A percentile compares a stretch with the other conserved stretches of the same genome.
Conservation (phyloP, 1,140 invertebrate genomes). For the Apocrypta bakeri region DNA sequence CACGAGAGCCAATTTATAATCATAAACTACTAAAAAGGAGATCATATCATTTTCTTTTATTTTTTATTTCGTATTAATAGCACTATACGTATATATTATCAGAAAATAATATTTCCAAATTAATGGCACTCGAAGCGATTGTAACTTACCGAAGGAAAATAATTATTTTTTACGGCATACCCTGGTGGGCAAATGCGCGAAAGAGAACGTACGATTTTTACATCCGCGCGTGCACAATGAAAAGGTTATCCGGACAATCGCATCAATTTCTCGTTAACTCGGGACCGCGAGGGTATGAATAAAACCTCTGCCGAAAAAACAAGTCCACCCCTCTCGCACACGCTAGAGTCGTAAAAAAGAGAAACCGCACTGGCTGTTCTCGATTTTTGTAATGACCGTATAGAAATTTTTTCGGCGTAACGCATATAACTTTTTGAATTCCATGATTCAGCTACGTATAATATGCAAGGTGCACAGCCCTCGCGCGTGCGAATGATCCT, state of each 20-base stretch:
- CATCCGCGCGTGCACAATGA: background rate
- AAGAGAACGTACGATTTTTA: background rate
- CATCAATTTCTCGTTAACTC: background rate
- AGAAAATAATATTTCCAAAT: conserved; percentile 18
- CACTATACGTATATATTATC: background rate
- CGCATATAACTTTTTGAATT: conserved; percentile 6
- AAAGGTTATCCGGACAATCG: too few species aligned
- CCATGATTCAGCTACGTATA: too few species aligned
- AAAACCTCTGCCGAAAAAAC: background rate
- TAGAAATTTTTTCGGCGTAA: conserved; percentile 42
- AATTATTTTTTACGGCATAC: too few species aligned
- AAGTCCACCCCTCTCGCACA: background rate
- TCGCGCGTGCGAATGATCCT: conserved; percentile 9
- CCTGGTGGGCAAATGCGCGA: too few species aligned
- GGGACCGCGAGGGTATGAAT: background rate
- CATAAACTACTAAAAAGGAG: too few species aligned
- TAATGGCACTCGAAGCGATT: too few species aligned
- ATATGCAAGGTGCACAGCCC: conserved; percentile 18
- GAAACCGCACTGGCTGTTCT: background rate
- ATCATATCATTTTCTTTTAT: too few species aligned
- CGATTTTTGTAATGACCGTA: conserved; percentile 34
- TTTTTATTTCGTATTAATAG: too few species aligned
- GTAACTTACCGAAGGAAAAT: too few species aligned
- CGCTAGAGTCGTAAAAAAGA: background rate
- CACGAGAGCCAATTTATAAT: too few species aligned